phyloP scores from a whole-genome alignment of 1,140 invertebrate species.

The Patella vulgata region DNA sequence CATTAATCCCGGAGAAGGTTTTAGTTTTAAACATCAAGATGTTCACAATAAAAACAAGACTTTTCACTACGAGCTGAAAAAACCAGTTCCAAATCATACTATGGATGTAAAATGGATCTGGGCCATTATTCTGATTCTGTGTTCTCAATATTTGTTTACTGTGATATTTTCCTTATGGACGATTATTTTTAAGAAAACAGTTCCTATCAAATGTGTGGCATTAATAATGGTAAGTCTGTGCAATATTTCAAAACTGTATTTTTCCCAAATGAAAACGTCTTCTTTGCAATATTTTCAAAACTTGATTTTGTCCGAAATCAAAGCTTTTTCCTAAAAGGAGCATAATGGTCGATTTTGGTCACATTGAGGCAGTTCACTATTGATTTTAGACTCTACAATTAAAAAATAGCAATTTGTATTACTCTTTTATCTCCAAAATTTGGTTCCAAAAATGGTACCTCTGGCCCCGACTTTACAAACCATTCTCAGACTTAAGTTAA shows the following conservation, averaged over 20 bases:
- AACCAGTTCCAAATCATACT: constrained; percentile 2
- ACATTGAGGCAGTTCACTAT: no score
- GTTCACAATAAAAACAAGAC: background rate
- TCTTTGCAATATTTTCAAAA: no score
- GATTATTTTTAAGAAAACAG: constrained; percentile 45
- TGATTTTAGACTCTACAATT: no score
- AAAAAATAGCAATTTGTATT: no score
- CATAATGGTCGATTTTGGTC: no score
- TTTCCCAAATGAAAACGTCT: no score
- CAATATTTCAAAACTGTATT: background rate
- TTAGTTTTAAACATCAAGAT: background rate
- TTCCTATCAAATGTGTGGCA: constrained; percentile 17
- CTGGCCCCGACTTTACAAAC: no score
- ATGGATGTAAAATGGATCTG: constrained; percentile 48
- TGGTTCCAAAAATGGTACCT: no score
- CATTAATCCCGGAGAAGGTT: constrained; percentile 14
- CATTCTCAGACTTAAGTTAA: no score
- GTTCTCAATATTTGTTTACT: constrained; percentile 45
- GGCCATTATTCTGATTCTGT: constrained; percentile 42
- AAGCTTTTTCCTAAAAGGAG: no score
- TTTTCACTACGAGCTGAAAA: background rate
- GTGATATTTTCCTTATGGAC: constrained; percentile 33
- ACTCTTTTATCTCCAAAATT: no score
- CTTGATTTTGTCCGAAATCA: no score
- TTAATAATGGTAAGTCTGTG: constrained; percentile 39